These are phyloP conservation scores for Pecten maximus DNA, from an alignment of 2,888 invertebrate genomes.

Conservation along the genomic window DNA sequence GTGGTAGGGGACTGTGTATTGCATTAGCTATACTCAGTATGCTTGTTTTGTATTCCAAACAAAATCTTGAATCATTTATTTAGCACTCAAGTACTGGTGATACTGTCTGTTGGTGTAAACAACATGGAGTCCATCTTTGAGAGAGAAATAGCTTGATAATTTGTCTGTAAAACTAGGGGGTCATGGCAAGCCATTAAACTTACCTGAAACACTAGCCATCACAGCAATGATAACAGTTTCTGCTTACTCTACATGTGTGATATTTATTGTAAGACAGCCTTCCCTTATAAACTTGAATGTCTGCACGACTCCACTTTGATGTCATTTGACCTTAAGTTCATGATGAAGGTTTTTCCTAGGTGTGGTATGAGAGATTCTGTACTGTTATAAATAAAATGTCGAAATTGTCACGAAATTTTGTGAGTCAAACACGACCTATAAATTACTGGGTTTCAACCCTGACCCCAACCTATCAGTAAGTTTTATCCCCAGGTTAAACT, in stretches of 20 bases:
- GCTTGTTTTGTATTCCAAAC: too few species aligned
- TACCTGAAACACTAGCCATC: not conserved
- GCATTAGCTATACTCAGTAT: too few species aligned
- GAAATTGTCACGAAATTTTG: not conserved
- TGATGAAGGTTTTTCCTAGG: not conserved
- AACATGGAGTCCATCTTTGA: not conserved
- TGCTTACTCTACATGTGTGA: not conserved
- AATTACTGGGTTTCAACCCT: not conserved
- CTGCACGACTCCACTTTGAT: constrained; percentile 15
- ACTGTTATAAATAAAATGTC: constrained; percentile 25
- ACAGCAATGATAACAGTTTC: not conserved
- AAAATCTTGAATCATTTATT: too few species aligned
- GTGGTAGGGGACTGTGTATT: too few species aligned
- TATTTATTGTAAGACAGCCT: not conserved
- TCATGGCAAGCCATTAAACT: not conserved
- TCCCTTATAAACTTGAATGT: not conserved
- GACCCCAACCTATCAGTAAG: not conserved
- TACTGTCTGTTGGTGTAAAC: too few species aligned
- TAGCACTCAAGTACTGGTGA: too few species aligned
- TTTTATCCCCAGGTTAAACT: too few species aligned
- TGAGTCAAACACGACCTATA: not conserved
- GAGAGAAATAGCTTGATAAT: not conserved
- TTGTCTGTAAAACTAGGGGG: not conserved
- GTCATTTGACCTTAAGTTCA: not conserved
- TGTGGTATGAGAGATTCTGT: not conserved